Evolutionary conservation across 1,140 invertebrate species (phyloP), one percentile per base, ranked within the genome.

Genomic region (Pseudomyrmex dendroicus): DNA sequence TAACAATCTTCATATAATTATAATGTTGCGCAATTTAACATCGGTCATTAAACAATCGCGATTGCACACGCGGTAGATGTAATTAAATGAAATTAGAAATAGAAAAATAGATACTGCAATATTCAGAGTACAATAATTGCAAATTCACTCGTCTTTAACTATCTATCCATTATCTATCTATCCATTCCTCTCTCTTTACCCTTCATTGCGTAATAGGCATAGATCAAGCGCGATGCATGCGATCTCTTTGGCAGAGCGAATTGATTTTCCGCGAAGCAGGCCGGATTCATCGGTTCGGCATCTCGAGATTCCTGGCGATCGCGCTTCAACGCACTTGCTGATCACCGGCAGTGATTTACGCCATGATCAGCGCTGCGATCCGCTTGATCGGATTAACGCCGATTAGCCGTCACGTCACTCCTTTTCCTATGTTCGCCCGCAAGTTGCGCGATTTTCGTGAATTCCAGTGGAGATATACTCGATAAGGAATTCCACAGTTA

Each of bases 371-470:
- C 76, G 22, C 66, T 59, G 66, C 56, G 66, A 72, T 68, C 44
- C 76, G 66, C 76, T 70, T 72, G 76, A 80, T 80, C 66, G 76
- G 25, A 46, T 80, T 80, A 80, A 80, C 76, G 76, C 54, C 76
- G 76, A 80, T 80, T 80, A 80, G 76, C 76, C 66, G 44, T 61
- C 66, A 80, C 46, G 76, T 59, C 66, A 66, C 52, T 66, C 70
- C 76, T 66, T 80, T 80, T 80, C 59, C 76, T 46, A 15, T 15
- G 59, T 20, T 15, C 35, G 22, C 13, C 20, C 56, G 70, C 25
- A 10, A n/a, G 17, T 52, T 73, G 57, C 46, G 46, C 56, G 9
- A 35, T 48, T 70, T 35, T 48, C 66, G 54, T 46, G 76, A 44
- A 70, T 70, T 70, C 64, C 74, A 5, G 35, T 57, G 52, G 35